Evolutionary conservation across 2,888 invertebrate genomes (phyloP).

Genomic region (Bombylius discolor): DNA sequence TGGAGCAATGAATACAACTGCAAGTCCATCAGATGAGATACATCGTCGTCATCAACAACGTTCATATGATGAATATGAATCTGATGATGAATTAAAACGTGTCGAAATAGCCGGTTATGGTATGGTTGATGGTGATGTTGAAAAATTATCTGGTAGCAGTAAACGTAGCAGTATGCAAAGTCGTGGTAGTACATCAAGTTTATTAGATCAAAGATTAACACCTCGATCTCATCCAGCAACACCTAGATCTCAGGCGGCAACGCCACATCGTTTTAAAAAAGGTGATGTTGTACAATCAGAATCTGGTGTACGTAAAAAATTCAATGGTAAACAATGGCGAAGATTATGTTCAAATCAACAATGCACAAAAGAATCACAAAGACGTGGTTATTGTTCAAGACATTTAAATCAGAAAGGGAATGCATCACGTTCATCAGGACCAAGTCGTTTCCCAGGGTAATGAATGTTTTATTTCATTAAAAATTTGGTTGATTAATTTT

Average conservation of each 20-base stretch:
- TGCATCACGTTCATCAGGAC: constrained; percentile 32
- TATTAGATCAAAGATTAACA: constrained; percentile 70
- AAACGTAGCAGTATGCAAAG: constrained; percentile 86
- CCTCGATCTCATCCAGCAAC: constrained; percentile 86
- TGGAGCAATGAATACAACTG: constrained; percentile 6
- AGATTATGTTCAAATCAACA: constrained; percentile 90
- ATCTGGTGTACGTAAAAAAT: constrained; percentile 90
- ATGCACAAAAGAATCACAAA: constrained; percentile 93
- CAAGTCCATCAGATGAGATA: constrained; percentile 33
- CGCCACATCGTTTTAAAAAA: constrained; percentile 92
- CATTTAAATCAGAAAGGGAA: constrained; percentile 82
- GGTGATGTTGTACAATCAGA: constrained; percentile 65
- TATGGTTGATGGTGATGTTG: constrained; percentile 60
- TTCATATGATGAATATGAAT: constrained; percentile 68
- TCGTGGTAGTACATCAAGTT: constrained; percentile 79
- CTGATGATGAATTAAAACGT: constrained; percentile 76
- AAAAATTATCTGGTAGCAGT: constrained; percentile 63
- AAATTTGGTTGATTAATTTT: neutral
- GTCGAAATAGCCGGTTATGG: constrained; percentile 59
- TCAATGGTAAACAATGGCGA: constrained; percentile 99
- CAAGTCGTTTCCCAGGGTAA: constrained; percentile 34
- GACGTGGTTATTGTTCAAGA: constrained; percentile 91
- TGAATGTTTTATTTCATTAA: neutral
- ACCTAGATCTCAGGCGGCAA: constrained; percentile 83
- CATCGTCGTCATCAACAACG: constrained; percentile 36